A percentile compares a stretch with the other conserved stretches of the same genome.
Evolutionary conservation across 2,113 vertebrate genomes (phyloP).

Genomic region (Herpetotheres cachinnans): DNA sequence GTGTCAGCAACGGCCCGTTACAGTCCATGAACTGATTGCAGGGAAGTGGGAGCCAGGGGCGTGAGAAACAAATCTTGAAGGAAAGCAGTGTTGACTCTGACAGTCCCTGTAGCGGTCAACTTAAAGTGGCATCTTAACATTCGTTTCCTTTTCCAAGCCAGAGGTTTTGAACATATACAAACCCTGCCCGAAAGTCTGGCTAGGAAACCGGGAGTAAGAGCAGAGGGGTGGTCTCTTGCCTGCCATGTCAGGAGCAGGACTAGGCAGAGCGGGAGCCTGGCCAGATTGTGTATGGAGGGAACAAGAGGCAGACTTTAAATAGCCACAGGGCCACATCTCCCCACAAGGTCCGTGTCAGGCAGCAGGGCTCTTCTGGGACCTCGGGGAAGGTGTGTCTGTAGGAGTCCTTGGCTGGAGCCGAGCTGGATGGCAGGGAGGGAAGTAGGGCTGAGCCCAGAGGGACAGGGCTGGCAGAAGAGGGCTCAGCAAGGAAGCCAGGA

Average conservation of each 20-base stretch:
- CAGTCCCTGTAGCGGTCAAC: not conserved
- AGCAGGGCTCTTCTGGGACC: not conserved
- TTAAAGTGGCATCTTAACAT: not conserved
- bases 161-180: not conserved
- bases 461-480: not conserved
- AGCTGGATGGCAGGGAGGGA: not conserved
- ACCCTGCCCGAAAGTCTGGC: not conserved
- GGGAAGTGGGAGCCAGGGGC: not conserved
- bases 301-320: not conserved
- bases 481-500: not conserved
- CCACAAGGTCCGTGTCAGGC: not conserved
- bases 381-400: rapidly evolving
- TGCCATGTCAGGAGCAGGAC: not conserved
- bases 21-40: not conserved
- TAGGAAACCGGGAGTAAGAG: not conserved
- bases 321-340: not conserved
- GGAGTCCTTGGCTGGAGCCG: not conserved
- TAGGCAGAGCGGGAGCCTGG: not conserved
- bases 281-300: rapidly evolving
- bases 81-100: not conserved
- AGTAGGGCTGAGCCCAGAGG: not conserved
- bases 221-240: not conserved
- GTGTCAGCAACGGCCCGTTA: not conserved
- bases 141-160: not conserved
- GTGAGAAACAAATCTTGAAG: not conserved